These are phyloP conservation scores for Eubasilissa regina DNA, from an alignment of 1,140 invertebrate genomes.

Conservation along the genomic window DNA sequence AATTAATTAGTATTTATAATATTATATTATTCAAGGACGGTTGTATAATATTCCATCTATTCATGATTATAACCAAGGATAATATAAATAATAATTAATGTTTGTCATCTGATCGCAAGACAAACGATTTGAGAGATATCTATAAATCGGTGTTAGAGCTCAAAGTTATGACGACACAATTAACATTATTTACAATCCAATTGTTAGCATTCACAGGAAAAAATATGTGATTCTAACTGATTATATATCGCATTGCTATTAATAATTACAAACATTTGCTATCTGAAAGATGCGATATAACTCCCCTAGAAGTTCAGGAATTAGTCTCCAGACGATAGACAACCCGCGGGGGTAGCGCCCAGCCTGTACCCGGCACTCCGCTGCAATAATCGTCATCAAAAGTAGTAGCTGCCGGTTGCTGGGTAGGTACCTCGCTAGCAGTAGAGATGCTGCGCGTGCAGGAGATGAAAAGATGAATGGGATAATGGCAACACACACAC, in stretches of 20 bases:
- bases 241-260: not conserved
- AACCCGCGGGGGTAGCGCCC: constrained; percentile 12
- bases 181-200: too few relatives aligned
- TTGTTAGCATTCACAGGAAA: too few relatives aligned
- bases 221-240: too few relatives aligned
- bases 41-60: not conserved
- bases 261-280: not conserved
- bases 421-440: not conserved
- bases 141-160: too few relatives aligned
- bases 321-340: not conserved
- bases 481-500: constrained; percentile 47
- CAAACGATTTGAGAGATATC: too few relatives aligned
- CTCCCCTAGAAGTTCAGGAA: too few relatives aligned
- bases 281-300: not conserved
- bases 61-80: too few relatives aligned
- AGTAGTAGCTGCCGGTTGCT: not conserved
- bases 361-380: not conserved
- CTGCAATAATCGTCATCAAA: constrained; percentile 16
- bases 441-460: constrained; percentile 35
- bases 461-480: constrained; percentile 48
- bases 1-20: too few relatives aligned
- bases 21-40: not conserved
- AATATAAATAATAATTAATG: too few relatives aligned
- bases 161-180: too few relatives aligned
- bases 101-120: too few relatives aligned